Evolutionary conservation across 2,797 vertebrate genomes (phyloP).

Genomic region (Bovichtus variegatus): DNA sequence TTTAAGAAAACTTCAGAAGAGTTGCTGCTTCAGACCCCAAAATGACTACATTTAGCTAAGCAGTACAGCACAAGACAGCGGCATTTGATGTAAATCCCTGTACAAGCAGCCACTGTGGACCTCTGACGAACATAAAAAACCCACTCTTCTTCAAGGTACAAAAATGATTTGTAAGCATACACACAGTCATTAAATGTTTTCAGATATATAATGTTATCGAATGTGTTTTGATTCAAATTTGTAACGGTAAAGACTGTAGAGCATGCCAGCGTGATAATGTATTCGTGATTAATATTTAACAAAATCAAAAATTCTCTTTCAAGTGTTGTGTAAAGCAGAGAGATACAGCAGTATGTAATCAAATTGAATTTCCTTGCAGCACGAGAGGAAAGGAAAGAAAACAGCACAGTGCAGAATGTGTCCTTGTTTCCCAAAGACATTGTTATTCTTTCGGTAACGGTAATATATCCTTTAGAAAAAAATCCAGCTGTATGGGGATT

Average conservation of each 20-base stretch:
- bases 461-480: slow-evolving; percentile 36
- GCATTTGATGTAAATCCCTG: slow-evolving; percentile 51
- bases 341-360: slow-evolving; percentile 80
- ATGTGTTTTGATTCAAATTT: slow-evolving; percentile 67
- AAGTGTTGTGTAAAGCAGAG: slow-evolving; percentile 79
- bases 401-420: slow-evolving; percentile 23
- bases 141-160: slow-evolving; percentile 10
- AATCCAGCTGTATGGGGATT: slow-evolving; percentile 32
- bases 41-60: slow-evolving; percentile 51
- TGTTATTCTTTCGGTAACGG: slow-evolving; percentile 35
- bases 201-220: slow-evolving; percentile 66
- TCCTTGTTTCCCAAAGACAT: slow-evolving; percentile 42
- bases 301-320: slow-evolving; percentile 86
- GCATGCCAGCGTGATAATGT: slow-evolving; percentile 71
- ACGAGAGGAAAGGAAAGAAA: slow-evolving; percentile 14
- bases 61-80: slow-evolving; percentile 20
- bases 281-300: slow-evolving; percentile 86
- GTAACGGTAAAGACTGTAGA: slow-evolving; percentile 66
- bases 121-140: slow-evolving; percentile 28
- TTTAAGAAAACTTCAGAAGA: slow-evolving; percentile 60
- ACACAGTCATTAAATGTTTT: slow-evolving; percentile 27
- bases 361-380: slow-evolving; percentile 74
- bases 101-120: slow-evolving; percentile 20
- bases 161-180: slow-evolving; percentile 23
- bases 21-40: slow-evolving; percentile 50